These are phyloP conservation scores for Dromaius novaehollandiae DNA, from an alignment of 2,113 vertebrate species.

Conservation along the genomic window DNA sequence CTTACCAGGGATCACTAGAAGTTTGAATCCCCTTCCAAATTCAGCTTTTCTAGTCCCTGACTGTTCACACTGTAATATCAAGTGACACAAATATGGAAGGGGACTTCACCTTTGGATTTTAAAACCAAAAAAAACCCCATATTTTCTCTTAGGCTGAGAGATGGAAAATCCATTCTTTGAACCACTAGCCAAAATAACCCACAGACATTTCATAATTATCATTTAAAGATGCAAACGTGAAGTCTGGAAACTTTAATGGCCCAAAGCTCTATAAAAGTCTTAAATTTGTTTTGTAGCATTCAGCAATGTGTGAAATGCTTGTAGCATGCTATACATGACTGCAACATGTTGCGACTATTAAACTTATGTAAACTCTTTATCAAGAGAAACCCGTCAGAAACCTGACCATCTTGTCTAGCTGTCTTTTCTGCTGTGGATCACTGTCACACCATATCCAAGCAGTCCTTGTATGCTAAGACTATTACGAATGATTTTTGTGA, in stretches of 20 bases:
- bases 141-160: not conserved
- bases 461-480: not conserved
- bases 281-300: not conserved
- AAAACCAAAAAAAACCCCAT: not conserved
- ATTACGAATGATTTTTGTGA: not conserved
- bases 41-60: not conserved
- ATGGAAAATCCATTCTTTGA: not conserved
- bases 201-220: not conserved
- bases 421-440: not conserved
- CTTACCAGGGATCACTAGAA: not conserved
- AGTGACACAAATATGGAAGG: not conserved
- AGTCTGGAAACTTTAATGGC: not conserved
- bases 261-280: not conserved
- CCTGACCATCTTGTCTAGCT: not conserved
- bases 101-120: not conserved
- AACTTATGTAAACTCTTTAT: not conserved
- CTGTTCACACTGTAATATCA: not conserved
- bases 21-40: not conserved
- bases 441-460: too few relatives aligned
- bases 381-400: not conserved
- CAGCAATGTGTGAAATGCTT: not conserved
- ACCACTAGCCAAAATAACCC: not conserved
- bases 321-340: not conserved
- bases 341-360: not conserved
- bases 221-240: not conserved